Evolutionary conservation across 2,797 vertebrate genomes (phyloP).

Genomic region (Lepilemur septentrionalis): DNA sequence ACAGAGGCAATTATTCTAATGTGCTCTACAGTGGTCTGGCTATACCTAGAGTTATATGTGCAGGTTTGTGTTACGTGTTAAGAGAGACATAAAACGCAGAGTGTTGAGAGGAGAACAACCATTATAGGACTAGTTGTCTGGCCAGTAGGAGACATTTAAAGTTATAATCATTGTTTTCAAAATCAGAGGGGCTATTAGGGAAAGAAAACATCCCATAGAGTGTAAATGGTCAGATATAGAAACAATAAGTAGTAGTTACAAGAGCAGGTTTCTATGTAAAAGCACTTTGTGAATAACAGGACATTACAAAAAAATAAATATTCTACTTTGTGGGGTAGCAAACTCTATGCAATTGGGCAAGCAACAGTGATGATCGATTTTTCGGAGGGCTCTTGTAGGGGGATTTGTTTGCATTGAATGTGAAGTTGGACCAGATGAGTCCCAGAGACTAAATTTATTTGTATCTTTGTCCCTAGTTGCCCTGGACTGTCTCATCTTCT

Average conservation of each 20-base stretch:
- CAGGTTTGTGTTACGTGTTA: not conserved
- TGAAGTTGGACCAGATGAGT: not conserved
- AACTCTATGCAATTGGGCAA: not conserved
- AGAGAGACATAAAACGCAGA: not conserved
- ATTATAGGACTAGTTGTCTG: not conserved
- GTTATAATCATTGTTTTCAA: not conserved
- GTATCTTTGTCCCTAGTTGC: not conserved
- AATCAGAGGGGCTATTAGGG: not conserved
- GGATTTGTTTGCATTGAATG: not conserved
- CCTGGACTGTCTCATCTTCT: not conserved
- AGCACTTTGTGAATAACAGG: not conserved
- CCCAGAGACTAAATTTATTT: not conserved
- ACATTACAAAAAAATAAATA: not conserved
- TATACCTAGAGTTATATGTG: not conserved
- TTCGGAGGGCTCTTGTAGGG: not conserved
- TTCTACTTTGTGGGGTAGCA: not conserved
- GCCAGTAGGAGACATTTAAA: not conserved
- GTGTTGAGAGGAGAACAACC: not conserved
- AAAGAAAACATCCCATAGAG: not conserved
- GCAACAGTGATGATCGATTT: not conserved
- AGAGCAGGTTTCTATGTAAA: not conserved
- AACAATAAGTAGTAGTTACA: not conserved
- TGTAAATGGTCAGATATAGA: not conserved
- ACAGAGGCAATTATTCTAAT: slow-evolving; percentile 13
- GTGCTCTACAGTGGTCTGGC: not conserved